Base-by-base conservation (phyloP, 2,113 vertebrate genomes). In the Peromyscus polionotus region DNA sequence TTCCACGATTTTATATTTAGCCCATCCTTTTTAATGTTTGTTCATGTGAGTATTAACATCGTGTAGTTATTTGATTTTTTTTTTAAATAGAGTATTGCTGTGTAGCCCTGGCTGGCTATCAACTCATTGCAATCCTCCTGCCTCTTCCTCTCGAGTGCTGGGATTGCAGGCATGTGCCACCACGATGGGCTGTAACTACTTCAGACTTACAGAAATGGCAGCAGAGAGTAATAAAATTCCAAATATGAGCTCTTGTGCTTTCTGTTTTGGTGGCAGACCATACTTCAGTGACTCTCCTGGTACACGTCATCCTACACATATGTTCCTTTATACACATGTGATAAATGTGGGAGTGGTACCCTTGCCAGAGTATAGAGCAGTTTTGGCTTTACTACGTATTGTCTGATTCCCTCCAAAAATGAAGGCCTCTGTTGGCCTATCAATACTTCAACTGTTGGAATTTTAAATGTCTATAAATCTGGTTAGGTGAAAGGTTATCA, bases 161-260 rank as follows among this genome's bases (percentile, higher is more conserved):
- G 67, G 67, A 17, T 54, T n/a, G 26, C 1, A 88, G 42, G 3
- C 22, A 16, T 17, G 33, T 54, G 42, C 45, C 11, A 70, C 48
- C 20, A n/a, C 12, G 4, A 33, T 26, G 20, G 63, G 7, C 33
- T 54, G 6, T 54, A n/a, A 54, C 26, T 88, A 72, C 54, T 51
- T 86, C 84, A 93, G 88, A 95, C 76, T 90, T 91, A 81, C n/a
- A 89, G 7, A 73, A 94, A 79, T 91, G n/a, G 20, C 65, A 84
- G 22, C 22, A 68, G 28, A 39, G 26, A 83, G 81, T 48, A 80
- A 33, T 77, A 89, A 36, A 19, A 86, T 79, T 87, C 14, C 65
- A 91, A 94, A 83, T 89, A 87, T 95, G 59, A 26, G 42, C 3
- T 94, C 42, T 67, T 87, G 65, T 93, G 92, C 26, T 68, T 81